Conservation (phyloP, 1,140 invertebrate species). For the Drosophila lacertosa region DNA sequence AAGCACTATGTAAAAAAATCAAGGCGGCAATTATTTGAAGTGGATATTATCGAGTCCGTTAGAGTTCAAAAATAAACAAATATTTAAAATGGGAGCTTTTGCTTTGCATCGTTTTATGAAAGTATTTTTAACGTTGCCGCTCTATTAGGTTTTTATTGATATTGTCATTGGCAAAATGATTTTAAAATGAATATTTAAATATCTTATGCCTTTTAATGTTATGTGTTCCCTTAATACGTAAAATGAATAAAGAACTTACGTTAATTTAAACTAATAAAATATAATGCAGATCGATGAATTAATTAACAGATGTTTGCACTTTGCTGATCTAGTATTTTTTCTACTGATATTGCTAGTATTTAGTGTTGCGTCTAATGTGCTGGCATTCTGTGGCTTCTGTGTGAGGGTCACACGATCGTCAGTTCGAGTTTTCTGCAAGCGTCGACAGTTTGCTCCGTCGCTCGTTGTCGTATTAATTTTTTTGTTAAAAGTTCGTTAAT, state of each 20-base stretch:
- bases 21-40: neutral
- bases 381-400: neutral
- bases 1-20: neutral
- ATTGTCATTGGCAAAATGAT: too few relatives aligned
- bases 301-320: neutral
- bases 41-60: neutral
- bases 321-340: neutral
- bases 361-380: neutral
- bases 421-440: conserved; percentile 24
- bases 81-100: too few relatives aligned
- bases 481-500: neutral
- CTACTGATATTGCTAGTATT: conserved; percentile 3
- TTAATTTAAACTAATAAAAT: too few relatives aligned
- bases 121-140: too few relatives aligned
- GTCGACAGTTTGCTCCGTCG: neutral
- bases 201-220: too few relatives aligned
- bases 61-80: neutral
- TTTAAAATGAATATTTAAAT: too few relatives aligned
- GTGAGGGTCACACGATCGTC: conserved; percentile 30
- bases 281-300: neutral
- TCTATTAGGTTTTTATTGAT: too few relatives aligned
- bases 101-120: too few relatives aligned
- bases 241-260: too few relatives aligned
- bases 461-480: conserved; percentile 6
- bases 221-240: too few relatives aligned